Evolutionary conservation across 2,797 vertebrate genomes (phyloP).

Genomic region (Pteronotus mesoamericanus): DNA sequence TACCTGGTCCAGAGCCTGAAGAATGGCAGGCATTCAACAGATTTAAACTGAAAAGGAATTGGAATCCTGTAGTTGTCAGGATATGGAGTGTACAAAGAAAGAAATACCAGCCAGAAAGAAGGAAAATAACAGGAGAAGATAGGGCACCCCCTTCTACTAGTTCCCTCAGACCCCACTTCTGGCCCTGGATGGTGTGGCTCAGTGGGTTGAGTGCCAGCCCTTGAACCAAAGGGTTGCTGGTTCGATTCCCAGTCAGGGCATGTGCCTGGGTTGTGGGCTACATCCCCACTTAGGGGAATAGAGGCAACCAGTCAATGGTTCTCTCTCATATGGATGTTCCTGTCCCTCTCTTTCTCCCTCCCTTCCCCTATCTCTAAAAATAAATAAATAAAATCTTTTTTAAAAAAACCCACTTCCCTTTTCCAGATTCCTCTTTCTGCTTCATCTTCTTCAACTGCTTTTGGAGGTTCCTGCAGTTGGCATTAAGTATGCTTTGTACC

Average conservation of each 20-base stretch:
- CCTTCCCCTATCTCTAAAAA: too few relatives aligned
- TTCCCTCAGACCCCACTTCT: not conserved
- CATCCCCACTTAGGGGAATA: too few relatives aligned
- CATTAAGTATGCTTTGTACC: not conserved
- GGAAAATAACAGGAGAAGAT: not conserved
- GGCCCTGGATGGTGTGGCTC: too few relatives aligned
- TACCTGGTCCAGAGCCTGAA: not conserved
- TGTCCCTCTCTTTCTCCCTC: too few relatives aligned
- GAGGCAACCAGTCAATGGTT: too few relatives aligned
- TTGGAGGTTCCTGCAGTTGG: not conserved
- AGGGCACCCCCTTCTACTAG: not conserved
- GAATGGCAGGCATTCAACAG: not conserved
- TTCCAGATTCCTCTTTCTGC: not conserved
- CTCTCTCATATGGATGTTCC: too few relatives aligned
- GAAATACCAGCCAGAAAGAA: not conserved
- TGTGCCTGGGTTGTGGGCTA: too few relatives aligned
- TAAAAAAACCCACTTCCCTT: not conserved
- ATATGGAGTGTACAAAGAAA: not conserved
- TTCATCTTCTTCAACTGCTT: not conserved
- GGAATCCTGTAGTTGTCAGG: not conserved
- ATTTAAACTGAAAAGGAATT: not conserved
- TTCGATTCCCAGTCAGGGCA: too few relatives aligned
- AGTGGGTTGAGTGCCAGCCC: too few relatives aligned
- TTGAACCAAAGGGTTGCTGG: too few relatives aligned
- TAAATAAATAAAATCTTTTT: too few relatives aligned